Conservation (phyloP, 2,888 invertebrate genomes). For the Capitulum mitella region DNA sequence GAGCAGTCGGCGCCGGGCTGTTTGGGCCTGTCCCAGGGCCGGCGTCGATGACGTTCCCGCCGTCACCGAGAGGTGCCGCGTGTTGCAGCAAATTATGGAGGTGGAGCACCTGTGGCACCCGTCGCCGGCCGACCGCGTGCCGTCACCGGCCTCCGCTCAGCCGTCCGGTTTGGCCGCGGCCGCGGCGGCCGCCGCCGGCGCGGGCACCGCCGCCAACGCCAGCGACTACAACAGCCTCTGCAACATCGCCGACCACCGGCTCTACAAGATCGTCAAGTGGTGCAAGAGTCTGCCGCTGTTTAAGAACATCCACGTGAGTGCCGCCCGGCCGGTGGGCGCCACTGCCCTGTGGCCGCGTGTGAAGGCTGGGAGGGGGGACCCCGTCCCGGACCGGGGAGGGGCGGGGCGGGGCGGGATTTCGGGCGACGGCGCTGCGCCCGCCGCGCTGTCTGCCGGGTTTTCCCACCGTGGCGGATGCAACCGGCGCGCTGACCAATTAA, state of each 20-base stretch:
- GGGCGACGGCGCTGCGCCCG: no score
- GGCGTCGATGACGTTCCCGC: no score
- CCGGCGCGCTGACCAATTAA: no score
- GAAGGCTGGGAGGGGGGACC: no score
- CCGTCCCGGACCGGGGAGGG: no score
- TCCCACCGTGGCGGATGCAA: no score
- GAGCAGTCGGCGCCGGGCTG: no score
- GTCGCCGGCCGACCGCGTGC: conserved; percentile 41
- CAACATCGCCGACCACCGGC: conserved; percentile 87
- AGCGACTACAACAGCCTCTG: conserved; percentile 67
- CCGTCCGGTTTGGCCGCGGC: conserved; percentile 33
- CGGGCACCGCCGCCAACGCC: conserved; percentile 53
- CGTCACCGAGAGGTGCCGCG: no score
- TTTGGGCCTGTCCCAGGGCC: no score
- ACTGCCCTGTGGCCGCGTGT: background rate
- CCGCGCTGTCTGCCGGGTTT: no score
- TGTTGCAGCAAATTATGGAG: conserved; percentile 79
- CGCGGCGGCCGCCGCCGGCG: conserved; percentile 50
- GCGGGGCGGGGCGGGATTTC: no score
- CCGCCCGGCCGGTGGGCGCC: background rate
- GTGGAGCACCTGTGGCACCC: conserved; percentile 91
- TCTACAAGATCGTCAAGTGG: conserved; percentile 98
- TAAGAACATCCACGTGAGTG: conserved; percentile 82
- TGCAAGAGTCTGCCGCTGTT: conserved; percentile 94
- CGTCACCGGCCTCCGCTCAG: conserved; percentile 43